Conservation (phyloP, 2,888 invertebrate species). For the Lepetodrilus schrolli region DNA sequence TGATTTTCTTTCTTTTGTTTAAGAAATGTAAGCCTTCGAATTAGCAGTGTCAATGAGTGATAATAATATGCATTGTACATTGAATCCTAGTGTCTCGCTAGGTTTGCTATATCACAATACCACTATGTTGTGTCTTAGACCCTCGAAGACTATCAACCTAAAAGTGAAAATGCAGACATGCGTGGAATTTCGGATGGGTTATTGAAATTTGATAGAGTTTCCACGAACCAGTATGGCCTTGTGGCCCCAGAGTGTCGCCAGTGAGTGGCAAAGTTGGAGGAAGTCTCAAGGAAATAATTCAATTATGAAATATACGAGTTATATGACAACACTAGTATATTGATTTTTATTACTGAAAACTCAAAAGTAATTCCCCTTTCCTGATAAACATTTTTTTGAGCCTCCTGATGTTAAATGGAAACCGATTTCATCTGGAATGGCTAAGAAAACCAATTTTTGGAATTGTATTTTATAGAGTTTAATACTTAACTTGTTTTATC, state of each 20-base stretch:
- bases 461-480: no score
- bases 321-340: conserved; percentile 5
- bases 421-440: conserved; percentile 12
- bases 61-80: conserved; percentile 9
- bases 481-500: no score
- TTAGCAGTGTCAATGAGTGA: background rate
- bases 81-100: background rate
- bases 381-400: conserved; percentile 5
- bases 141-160: background rate
- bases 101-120: background rate
- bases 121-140: background rate
- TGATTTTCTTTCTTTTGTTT: no score
- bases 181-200: background rate
- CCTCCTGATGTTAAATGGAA: background rate
- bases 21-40: no score
- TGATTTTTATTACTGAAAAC: background rate
- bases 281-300: background rate
- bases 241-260: background rate
- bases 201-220: conserved; percentile 23
- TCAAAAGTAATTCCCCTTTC: background rate
- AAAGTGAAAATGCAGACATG: background rate
- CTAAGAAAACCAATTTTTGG: background rate
- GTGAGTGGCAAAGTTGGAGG: background rate
- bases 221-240: background rate
- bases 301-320: conserved; percentile 20